Evolutionary conservation across 2,797 vertebrate species (phyloP).

Genomic region (Anguilla anguilla): DNA sequence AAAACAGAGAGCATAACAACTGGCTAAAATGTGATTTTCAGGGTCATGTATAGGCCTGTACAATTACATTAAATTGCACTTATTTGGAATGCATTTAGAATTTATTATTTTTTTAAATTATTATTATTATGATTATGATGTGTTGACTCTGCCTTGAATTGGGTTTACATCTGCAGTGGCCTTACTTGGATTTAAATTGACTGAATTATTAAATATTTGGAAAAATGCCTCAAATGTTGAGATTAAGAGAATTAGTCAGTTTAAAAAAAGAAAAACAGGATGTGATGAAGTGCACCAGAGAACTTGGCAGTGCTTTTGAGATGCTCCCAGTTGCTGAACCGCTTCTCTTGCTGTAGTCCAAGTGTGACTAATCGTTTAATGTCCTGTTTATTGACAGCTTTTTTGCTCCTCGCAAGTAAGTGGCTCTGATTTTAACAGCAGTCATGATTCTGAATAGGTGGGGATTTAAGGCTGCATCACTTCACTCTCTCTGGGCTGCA

Average conservation of each 20-base stretch:
- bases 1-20: neutral
- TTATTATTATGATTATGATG: neutral
- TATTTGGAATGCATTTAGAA: too few relatives aligned
- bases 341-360: neutral
- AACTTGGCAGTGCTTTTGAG: neutral
- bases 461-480: neutral
- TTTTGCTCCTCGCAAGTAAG: neutral
- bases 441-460: neutral
- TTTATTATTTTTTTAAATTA: too few relatives aligned
- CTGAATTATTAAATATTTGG: neutral
- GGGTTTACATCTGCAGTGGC: neutral
- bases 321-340: neutral
- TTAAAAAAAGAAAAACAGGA: neutral
- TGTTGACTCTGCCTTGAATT: neutral
- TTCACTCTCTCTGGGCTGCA: neutral
- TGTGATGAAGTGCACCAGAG: neutral
- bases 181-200: neutral
- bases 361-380: slow-evolving; percentile 6
- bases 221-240: neutral
- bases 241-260: neutral
- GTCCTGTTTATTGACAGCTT: neutral
- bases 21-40: neutral
- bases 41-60: too few relatives aligned
- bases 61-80: too few relatives aligned
- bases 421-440: neutral